These are phyloP conservation scores for Phalacrocorax carbo DNA, from an alignment of 2,113 vertebrate species.

Conservation along the genomic window DNA sequence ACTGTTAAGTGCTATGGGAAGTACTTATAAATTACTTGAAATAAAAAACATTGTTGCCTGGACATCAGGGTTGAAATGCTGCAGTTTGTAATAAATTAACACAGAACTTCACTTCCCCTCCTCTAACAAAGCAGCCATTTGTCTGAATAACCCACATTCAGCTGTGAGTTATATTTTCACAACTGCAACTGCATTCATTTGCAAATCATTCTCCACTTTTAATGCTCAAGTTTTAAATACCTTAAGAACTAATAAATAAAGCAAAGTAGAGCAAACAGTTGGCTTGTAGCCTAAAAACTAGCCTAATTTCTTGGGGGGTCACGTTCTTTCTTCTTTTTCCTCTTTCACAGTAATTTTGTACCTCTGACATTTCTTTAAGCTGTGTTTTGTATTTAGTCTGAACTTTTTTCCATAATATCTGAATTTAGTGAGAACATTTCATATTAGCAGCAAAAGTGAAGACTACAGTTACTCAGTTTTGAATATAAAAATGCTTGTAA, in stretches of 20 bases:
- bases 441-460: constrained; percentile 30
- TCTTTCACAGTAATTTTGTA: constrained; percentile 69
- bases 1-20: constrained; percentile 83
- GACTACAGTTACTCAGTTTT: constrained; percentile 4
- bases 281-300: constrained; percentile 81
- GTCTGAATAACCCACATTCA: constrained; percentile 87
- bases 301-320: constrained; percentile 75
- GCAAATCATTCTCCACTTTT: constrained; percentile 92
- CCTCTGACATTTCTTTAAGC: constrained; percentile 75
- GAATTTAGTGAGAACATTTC: constrained; percentile 60
- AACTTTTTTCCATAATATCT: constrained; percentile 60
- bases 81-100: constrained; percentile 96
- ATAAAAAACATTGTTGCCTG: constrained; percentile 92
- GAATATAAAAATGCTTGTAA: constrained; percentile 39
- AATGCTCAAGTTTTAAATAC: constrained; percentile 90
- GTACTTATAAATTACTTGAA: constrained; percentile 87
- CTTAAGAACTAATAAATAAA: constrained; percentile 91
- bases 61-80: constrained; percentile 93
- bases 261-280: constrained; percentile 88
- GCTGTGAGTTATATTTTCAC: constrained; percentile 94
- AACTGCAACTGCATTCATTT: constrained; percentile 95
- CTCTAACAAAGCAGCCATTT: constrained; percentile 85
- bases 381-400: constrained; percentile 62
- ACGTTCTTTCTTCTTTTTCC: constrained; percentile 60
- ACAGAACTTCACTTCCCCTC: constrained; percentile 84